Evolutionary conservation across 2,888 invertebrate genomes (phyloP), one percentile per base, ranked within the genome.

Genomic region (Odontomyia ornata): DNA sequence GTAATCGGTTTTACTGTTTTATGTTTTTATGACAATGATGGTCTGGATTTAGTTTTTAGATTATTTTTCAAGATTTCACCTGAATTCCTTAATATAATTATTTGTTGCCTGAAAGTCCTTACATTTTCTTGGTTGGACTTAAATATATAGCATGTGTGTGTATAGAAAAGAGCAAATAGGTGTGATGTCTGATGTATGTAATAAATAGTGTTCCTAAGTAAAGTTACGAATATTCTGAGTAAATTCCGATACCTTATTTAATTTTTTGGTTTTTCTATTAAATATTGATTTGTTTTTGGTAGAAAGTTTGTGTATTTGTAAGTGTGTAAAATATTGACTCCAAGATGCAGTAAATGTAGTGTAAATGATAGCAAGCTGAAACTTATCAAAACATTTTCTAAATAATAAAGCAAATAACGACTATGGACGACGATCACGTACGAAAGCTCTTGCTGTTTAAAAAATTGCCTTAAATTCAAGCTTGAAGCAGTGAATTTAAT

Each of bases 391-490:
- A 25, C 9, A 25, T 2, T 23, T 28, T 69, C 18, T 23, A 69
- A 47, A 47, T 21, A 47, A 47, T 13, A 30, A 69, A 47, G 30
- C 15, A 27, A 27, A 18, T n/a, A 21, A 69, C 47, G 43, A 69
- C 69, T 18, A 69, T 9, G 36, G 36, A 36, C 69, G 46, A 69
- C 69, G 69, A 69, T 25, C 47, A 69, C 43, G 9, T 23, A 69
- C 69, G 25, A 69, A 46, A 69, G 69, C 69, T 46, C 1, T 36
- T 18, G 43, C 15, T 65, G n/a, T 65, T 36, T n/a, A 15, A 47
- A 69, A 43, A 36, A 36, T 69, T 43, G 47, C 18, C 47, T 69
- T 69, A 69, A 69, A 47, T 69, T 30, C 23, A 69, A 69, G 69
- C 69, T 46, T 11, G 21, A 69, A 69, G 69, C 69, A 46, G 28